phyloP scores from a whole-genome alignment of 2,888 invertebrate species.

The Leucophenga montana region DNA sequence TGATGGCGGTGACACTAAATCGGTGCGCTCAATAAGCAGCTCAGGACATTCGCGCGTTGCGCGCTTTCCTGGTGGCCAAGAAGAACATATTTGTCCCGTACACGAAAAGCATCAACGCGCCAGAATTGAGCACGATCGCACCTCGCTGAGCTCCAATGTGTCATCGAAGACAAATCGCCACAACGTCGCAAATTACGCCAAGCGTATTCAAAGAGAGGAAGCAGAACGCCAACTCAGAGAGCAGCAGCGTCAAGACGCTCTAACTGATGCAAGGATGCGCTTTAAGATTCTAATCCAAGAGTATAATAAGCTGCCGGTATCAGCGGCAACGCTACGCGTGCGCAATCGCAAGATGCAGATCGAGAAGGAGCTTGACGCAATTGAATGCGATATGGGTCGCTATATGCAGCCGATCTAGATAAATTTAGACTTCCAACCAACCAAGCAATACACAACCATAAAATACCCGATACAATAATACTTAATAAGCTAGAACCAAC shows the following conservation, averaged over 20 bases:
- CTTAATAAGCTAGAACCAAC: too few relatives aligned
- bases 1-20: neutral
- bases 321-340: constrained; percentile 39
- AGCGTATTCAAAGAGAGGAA: neutral
- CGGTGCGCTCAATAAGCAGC: neutral
- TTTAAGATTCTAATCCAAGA: constrained; percentile 42
- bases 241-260: constrained; percentile 20
- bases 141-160: neutral
- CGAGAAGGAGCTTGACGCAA: constrained; percentile 40
- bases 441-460: neutral
- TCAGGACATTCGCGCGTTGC: neutral
- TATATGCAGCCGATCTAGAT: neutral
- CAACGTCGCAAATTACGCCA: neutral
- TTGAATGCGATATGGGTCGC: constrained; percentile 35
- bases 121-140: neutral
- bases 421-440: neutral
- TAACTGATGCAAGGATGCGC: constrained; percentile 31
- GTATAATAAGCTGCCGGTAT: constrained; percentile 43
- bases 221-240: neutral
- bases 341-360: constrained; percentile 36
- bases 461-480: neutral
- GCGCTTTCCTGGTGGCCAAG: neutral
- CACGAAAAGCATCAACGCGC: neutral
- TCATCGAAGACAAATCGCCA: too few relatives aligned
- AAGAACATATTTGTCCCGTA: neutral